Evolutionary conservation across 2,888 invertebrate genomes (phyloP).

Genomic region (Cenopis cana): DNA sequence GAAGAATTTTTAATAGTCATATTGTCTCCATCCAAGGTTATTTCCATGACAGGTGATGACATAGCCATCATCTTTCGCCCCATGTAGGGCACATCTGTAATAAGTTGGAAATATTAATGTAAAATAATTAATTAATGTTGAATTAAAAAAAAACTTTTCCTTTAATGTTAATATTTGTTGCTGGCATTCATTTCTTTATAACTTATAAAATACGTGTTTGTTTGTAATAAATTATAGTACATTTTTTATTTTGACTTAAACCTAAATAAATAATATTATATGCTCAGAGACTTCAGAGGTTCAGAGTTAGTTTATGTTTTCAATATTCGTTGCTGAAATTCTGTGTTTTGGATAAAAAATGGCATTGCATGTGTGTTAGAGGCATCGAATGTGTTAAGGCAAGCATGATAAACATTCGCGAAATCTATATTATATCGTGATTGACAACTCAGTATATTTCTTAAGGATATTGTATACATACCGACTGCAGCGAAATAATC

Average conservation of each 20-base stretch:
- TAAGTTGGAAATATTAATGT: constrained; percentile 5
- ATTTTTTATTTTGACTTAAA: no score
- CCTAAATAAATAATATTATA: no score
- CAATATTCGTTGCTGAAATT: no score
- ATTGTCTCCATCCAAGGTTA: constrained; percentile 79
- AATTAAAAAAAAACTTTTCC: no score
- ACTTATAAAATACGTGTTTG: no score
- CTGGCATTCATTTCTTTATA: no score
- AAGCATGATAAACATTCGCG: not conserved
- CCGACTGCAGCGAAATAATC: constrained; percentile 87
- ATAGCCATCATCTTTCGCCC: constrained; percentile 87
- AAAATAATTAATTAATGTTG: no score
- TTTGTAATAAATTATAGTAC: no score
- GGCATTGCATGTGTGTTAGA: not conserved
- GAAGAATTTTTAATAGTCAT: constrained; percentile 86
- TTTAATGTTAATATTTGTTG: no score
- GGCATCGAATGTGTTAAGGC: not conserved
- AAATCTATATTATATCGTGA: not conserved
- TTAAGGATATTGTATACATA: constrained; percentile 60
- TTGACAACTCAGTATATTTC: not conserved
- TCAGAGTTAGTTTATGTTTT: no score
- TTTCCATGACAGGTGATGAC: constrained; percentile 86
- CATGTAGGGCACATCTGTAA: constrained; percentile 86
- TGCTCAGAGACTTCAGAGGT: no score
- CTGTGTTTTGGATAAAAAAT: no score